Conservation (phyloP, 2,888 invertebrate species). For the Scaptodrosophila latifasciaeformis region DNA sequence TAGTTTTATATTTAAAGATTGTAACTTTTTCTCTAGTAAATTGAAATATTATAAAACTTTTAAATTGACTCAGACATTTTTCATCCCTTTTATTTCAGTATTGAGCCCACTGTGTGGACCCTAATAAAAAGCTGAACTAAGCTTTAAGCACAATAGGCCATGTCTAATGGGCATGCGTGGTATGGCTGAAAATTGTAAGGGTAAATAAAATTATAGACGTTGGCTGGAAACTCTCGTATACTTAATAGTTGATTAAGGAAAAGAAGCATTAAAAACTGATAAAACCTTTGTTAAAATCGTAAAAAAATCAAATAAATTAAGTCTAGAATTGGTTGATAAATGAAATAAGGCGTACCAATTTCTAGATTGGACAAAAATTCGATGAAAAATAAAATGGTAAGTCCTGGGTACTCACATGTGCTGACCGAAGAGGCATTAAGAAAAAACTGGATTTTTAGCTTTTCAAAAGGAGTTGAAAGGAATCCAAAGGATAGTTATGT, state of each 20-base stretch:
- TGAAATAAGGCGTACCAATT: not conserved
- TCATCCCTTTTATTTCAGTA: too few relatives aligned
- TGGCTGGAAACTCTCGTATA: slow-evolving; percentile 41
- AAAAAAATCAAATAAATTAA: not conserved
- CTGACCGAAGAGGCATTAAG: not conserved
- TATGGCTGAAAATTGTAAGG: slow-evolving; percentile 47
- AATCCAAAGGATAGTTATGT: not conserved
- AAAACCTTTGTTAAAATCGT: not conserved
- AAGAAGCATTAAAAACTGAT: not conserved
- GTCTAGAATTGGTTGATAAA: not conserved
- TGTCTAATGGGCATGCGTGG: slow-evolving; percentile 35
- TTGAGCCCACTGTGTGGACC: too few relatives aligned
- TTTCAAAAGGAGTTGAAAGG: too few relatives aligned
- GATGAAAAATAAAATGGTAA: slow-evolving; percentile 29
- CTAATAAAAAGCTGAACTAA: too few relatives aligned
- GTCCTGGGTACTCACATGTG: not conserved
- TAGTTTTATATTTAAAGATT: too few relatives aligned
- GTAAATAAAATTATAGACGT: slow-evolving; percentile 64
- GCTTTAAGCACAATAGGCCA: too few relatives aligned
- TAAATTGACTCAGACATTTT: too few relatives aligned
- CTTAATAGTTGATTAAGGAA: slow-evolving; percentile 44
- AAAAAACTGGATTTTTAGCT: not conserved
- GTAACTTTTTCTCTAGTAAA: too few relatives aligned
- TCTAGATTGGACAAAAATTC: not conserved
- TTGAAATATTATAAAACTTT: too few relatives aligned